A percentile compares a stretch with the other conserved stretches of the same genome.
These are phyloP conservation scores for Drosophila mimetica DNA, from an alignment of 2,888 invertebrate species.

Conservation along the genomic window DNA sequence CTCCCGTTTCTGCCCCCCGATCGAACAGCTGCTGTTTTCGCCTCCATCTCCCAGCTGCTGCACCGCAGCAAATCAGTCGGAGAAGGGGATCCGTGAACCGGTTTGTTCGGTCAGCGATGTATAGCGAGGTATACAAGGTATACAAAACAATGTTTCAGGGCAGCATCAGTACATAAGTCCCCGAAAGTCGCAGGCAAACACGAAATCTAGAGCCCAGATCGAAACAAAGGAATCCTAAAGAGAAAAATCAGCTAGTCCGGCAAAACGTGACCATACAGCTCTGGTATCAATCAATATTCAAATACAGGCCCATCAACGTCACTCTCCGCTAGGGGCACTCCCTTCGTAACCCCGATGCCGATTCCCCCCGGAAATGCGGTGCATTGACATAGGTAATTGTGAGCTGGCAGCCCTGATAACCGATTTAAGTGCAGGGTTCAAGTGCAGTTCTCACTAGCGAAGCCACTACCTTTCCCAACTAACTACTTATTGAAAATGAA, in stretches of 20 bases:
- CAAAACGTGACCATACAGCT: slow-evolving; percentile 40
- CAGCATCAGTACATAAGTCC: slow-evolving; percentile 19
- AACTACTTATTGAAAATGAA: not conserved
- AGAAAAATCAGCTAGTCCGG: slow-evolving; percentile 12
- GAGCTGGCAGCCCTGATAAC: slow-evolving; percentile 21
- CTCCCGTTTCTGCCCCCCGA: slow-evolving; percentile 14
- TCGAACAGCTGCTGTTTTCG: slow-evolving; percentile 37
- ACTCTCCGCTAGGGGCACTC: slow-evolving; percentile 18
- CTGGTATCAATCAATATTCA: slow-evolving; percentile 56
- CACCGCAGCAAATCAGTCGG: slow-evolving; percentile 1
- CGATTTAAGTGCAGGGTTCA: slow-evolving; percentile 20
- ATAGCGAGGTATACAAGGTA: slow-evolving; percentile 18
- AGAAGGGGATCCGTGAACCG: slow-evolving; percentile 30
- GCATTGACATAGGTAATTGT: slow-evolving; percentile 54
- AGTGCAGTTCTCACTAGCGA: slow-evolving; percentile 39
- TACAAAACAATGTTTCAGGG: slow-evolving; percentile 41
- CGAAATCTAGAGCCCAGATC: slow-evolving; percentile 25
- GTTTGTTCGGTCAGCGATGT: slow-evolving; percentile 25
- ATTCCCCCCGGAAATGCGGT: slow-evolving; percentile 4
- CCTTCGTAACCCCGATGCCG: slow-evolving; percentile 1
- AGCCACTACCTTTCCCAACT: slow-evolving; percentile 19
- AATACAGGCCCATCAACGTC: slow-evolving; percentile 32
- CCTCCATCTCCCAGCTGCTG: slow-evolving; percentile 17
- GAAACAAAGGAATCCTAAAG: slow-evolving; percentile 41
- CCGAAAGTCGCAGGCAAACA: slow-evolving; percentile 41